phyloP scores from a whole-genome alignment of 2,113 vertebrate genomes.

The Coptodon bakossiorum region DNA sequence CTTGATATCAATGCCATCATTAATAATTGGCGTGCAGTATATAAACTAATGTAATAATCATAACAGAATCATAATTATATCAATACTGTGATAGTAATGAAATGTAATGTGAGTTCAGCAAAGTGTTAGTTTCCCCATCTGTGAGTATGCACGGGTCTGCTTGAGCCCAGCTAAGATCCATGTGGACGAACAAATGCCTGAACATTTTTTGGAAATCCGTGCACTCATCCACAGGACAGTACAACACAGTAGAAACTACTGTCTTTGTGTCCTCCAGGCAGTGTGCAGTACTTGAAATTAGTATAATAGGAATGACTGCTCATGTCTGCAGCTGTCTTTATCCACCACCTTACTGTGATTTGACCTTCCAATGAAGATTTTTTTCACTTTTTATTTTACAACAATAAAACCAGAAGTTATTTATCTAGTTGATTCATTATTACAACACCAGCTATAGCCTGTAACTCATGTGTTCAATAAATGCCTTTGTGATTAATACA shows the following conservation, averaged over 20 bases:
- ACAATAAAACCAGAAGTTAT: not conserved
- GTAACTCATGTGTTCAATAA: not conserved
- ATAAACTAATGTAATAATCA: not conserved
- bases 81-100: not conserved
- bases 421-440: not conserved
- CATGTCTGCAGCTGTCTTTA: not conserved
- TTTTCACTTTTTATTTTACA: not conserved
- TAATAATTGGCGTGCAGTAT: not conserved
- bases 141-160: not conserved
- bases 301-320: not conserved
- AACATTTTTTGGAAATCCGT: not conserved
- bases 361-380: not conserved
- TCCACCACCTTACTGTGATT: not conserved
- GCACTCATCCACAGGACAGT: not conserved
- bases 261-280: not conserved
- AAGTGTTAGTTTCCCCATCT: not conserved
- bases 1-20: not conserved
- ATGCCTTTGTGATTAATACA: not conserved
- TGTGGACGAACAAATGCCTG: not conserved
- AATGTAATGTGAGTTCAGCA: not conserved
- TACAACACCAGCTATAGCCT: not conserved
- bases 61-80: not conserved
- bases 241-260: not conserved
- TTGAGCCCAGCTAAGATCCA: not conserved
- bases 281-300: not conserved